Conservation (phyloP, 1,140 invertebrate species). For the Tribolium castaneum region DNA sequence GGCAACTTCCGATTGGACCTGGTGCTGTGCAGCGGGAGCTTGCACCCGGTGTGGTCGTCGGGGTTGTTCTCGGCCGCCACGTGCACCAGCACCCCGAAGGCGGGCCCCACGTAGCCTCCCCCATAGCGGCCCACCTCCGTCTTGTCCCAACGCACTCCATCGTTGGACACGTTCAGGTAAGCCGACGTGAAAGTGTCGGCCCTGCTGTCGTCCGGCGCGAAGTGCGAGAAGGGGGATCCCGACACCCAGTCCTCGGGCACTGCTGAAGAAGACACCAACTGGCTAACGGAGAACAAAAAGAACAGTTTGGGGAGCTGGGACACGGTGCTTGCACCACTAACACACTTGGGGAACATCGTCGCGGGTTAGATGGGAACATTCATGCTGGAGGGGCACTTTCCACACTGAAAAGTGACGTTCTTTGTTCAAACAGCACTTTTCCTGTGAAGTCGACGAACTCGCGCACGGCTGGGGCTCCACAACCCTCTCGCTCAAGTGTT, state of each 20-base stretch:
- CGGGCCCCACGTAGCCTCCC: slow-evolving; percentile 71
- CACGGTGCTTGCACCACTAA: background rate
- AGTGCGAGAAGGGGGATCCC: slow-evolving; percentile 52
- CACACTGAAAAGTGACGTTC: slow-evolving; percentile 57
- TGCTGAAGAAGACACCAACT: slow-evolving; percentile 13
- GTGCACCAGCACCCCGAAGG: slow-evolving; percentile 71
- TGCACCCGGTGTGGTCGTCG: slow-evolving; percentile 75
- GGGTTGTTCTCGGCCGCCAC: slow-evolving; percentile 67
- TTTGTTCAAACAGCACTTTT: slow-evolving; percentile 54
- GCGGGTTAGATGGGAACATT: background rate
- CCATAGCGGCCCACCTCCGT: slow-evolving; percentile 77
- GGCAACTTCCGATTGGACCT: slow-evolving; percentile 65
- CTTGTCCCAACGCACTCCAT: slow-evolving; percentile 60
- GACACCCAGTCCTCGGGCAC: slow-evolving; percentile 54
- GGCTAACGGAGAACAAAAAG: background rate
- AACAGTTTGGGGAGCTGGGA: background rate
- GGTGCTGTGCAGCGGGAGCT: slow-evolving; percentile 68
- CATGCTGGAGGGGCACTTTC: too few species aligned
- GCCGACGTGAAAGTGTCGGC: slow-evolving; percentile 60
- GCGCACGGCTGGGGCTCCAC: slow-evolving; percentile 38
- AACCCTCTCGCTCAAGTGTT: slow-evolving; percentile 47
- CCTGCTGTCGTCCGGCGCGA: slow-evolving; percentile 50
- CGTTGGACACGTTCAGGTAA: slow-evolving; percentile 64
- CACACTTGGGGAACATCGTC: background rate
- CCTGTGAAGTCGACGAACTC: slow-evolving; percentile 50